phyloP scores from a whole-genome alignment of 2,888 invertebrate genomes.

The Abrostola triplasia region DNA sequence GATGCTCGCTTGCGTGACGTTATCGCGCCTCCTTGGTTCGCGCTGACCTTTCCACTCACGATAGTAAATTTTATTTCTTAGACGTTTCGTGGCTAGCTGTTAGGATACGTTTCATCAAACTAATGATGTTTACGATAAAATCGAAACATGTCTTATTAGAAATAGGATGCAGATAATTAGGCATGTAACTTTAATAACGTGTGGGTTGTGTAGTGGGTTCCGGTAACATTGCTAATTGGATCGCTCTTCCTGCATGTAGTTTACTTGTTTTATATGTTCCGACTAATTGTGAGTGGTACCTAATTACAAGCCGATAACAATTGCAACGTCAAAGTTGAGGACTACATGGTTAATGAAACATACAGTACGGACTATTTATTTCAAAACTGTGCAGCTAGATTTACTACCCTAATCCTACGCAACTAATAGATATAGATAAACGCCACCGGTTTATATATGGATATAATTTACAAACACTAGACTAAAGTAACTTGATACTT shows the following conservation, averaged over 20 bases:
- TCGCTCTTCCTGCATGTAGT: slow-evolving; percentile 23
- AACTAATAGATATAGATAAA: background rate
- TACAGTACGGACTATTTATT: background rate
- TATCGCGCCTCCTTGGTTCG: slow-evolving; percentile 76
- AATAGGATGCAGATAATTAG: slow-evolving; percentile 61
- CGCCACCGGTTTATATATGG: background rate
- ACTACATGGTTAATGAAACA: too few relatives aligned
- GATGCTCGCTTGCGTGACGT: slow-evolving; percentile 85
- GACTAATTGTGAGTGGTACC: slow-evolving; percentile 14
- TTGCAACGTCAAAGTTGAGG: background rate
- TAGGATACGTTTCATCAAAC: slow-evolving; percentile 66
- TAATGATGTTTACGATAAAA: slow-evolving; percentile 70
- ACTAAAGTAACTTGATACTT: slow-evolving; percentile 45
- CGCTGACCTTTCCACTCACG: slow-evolving; percentile 83
- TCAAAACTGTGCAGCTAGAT: background rate
- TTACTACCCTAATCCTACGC: background rate
- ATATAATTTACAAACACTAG: slow-evolving; percentile 14
- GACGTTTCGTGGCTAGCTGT: slow-evolving; percentile 76
- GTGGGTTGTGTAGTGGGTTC: slow-evolving; percentile 38
- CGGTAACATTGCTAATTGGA: slow-evolving; percentile 45
- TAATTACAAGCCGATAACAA: slow-evolving; percentile 22
- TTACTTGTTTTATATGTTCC: slow-evolving; percentile 26
- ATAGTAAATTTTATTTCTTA: slow-evolving; percentile 83
- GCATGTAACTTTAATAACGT: slow-evolving; percentile 64
- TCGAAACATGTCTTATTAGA: slow-evolving; percentile 51